Evolutionary conservation across 53 echinoderm and acorn worm species (phyloP).

Genomic region (Hippasteria phrygiana): DNA sequence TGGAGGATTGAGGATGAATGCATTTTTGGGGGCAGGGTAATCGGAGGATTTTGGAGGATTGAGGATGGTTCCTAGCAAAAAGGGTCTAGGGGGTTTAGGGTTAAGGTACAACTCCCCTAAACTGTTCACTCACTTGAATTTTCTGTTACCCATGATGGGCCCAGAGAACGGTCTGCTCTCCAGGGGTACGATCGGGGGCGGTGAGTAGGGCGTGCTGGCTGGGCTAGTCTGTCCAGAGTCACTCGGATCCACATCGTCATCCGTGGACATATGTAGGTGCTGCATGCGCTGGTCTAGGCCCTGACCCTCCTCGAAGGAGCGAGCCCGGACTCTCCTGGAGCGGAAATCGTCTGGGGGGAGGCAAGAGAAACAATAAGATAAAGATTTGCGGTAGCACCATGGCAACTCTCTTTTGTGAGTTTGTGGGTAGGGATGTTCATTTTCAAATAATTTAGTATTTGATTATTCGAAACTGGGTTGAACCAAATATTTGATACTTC

Average conservation of each 20-base stretch:
- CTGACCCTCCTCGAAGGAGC: slow-evolving; percentile 72
- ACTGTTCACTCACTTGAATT: slow-evolving; percentile 87
- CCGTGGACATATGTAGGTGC: slow-evolving; percentile 32
- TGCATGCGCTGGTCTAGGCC: slow-evolving; percentile 33
- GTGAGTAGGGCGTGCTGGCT: slow-evolving; percentile 61
- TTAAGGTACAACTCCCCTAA: too few species aligned
- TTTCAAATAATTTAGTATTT: too few species aligned
- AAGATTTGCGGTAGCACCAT: too few species aligned
- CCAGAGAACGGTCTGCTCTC: slow-evolving; percentile 91
- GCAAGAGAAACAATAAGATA: background rate
- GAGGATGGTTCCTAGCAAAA: too few species aligned
- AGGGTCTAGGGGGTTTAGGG: too few species aligned
- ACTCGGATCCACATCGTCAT: slow-evolving; percentile 49
- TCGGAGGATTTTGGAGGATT: too few species aligned
- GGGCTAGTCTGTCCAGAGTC: slow-evolving; percentile 83
- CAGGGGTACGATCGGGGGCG: slow-evolving; percentile 72
- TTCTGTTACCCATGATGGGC: slow-evolving; percentile 83
- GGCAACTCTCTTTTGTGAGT: too few species aligned
- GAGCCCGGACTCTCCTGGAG: slow-evolving; percentile 72
- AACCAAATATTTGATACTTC: too few species aligned
- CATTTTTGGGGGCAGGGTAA: too few species aligned
- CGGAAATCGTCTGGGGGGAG: slow-evolving; percentile 75
- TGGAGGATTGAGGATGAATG: too few species aligned
- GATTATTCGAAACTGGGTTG: too few species aligned
- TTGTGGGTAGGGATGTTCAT: too few species aligned